These are phyloP conservation scores for Decapterus maruadsi DNA, from an alignment of 2,797 vertebrate species.

Conservation along the genomic window DNA sequence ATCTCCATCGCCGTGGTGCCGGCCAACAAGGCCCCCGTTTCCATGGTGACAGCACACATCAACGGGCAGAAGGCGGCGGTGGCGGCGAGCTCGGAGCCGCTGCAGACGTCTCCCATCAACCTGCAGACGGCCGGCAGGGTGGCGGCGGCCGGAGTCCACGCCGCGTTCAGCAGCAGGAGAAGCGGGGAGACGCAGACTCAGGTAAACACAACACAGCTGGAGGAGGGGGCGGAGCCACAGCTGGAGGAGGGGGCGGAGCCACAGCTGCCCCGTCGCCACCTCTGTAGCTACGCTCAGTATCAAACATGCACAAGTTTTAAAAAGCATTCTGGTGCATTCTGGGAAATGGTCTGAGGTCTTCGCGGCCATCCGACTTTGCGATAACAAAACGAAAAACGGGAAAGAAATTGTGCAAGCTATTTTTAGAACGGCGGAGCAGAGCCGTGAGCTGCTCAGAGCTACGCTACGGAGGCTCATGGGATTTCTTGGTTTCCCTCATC, in stretches of 20 bases:
- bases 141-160: slow-evolving; percentile 59
- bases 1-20: slow-evolving; percentile 87
- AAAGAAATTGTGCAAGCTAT: too few species aligned
- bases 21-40: slow-evolving; percentile 85
- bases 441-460: too few species aligned
- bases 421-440: too few species aligned
- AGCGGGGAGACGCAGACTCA: slow-evolving; percentile 79
- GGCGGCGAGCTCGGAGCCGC: slow-evolving; percentile 75
- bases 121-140: slow-evolving; percentile 83
- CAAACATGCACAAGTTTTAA: not conserved
- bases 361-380: too few species aligned
- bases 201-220: slow-evolving; percentile 70
- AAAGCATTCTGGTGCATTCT: not conserved
- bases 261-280: not conserved
- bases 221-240: not conserved
- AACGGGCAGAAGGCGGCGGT: slow-evolving; percentile 85
- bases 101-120: slow-evolving; percentile 86
- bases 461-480: too few species aligned
- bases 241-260: too few species aligned
- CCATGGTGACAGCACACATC: slow-evolving; percentile 91
- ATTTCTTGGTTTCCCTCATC: too few species aligned
- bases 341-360: too few species aligned
- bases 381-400: too few species aligned
- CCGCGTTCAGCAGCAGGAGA: slow-evolving; percentile 77
- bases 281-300: not conserved